Base-by-base conservation (phyloP, 1,140 invertebrate genomes). In the Ceratosolen solmsi region DNA sequence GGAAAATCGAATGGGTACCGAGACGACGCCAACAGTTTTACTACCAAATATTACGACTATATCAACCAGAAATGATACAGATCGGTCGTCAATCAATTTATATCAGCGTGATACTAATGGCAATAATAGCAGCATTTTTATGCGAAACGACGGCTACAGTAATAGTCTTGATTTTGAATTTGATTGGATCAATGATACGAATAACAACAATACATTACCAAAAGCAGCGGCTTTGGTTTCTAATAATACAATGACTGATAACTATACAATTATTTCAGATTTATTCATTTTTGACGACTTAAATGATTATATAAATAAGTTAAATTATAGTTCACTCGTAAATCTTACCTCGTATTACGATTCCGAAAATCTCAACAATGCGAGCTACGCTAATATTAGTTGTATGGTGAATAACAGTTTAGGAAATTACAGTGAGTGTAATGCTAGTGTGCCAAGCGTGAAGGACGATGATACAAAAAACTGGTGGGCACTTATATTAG, bases 401-500 rank as follows among this genome's bases (percentile, higher is more conserved):
- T 90, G 90, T 71, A 84, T 86, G 11, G 85, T 87, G 33, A 89
- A 87, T 75, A 36, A 11, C 3, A 88, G 92, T 76, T 92, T 93
- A 36, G 92, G 91, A 27, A 92, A 90, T 22, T 89, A 91, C n/a
- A 91, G 91, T 46, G 92, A 91, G 85, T 92, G 92, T 82, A 88
- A 85, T 54, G 84, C 84, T 0, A 83, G 84, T 49, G 46, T 83
- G 27, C 15, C 86, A 75, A 85, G 79, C 22, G 82, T 86, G 0
- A 88, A 88, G 58, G 89, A 90, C 71, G 83, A 89, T 83, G 89
- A 92, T 76, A 91, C 93, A 79, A 94, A 94, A 86, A 96, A 95
- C 88, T 96, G 96, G 91, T 97, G 96, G 96, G 96, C 96, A 27
- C 91, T 98, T 46, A 94, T 97, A 81, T 92, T 99, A 79, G 93